phyloP scores from a whole-genome alignment of 2,113 vertebrate species.

The Tyto alba region DNA sequence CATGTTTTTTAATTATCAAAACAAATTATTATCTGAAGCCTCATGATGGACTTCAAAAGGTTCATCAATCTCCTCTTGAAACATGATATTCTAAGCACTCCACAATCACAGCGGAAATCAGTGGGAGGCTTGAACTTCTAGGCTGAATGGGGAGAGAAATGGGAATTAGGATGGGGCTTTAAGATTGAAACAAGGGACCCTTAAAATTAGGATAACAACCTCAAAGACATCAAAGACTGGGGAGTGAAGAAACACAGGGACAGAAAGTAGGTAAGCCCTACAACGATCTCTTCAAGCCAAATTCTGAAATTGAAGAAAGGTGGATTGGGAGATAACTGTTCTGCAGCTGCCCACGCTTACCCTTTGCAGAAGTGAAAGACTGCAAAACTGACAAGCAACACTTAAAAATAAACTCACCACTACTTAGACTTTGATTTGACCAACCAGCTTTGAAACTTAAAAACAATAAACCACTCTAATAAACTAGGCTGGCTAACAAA shows the following conservation, averaged over 20 bases:
- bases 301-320: not conserved
- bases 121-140: not conserved
- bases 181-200: not conserved
- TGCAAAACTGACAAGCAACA: not conserved
- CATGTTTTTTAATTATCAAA: not conserved
- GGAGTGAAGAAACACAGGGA: not conserved
- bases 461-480: not conserved
- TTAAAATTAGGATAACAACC: not conserved
- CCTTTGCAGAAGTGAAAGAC: not conserved
- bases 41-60: not conserved
- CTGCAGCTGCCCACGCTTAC: rapidly evolving
- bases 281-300: not conserved
- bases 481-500: not conserved
- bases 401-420: not conserved
- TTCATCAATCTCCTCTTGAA: not conserved
- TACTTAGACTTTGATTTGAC: not conserved
- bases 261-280: not conserved
- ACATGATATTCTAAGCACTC: not conserved
- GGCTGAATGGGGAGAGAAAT: not conserved
- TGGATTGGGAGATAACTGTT: not conserved
- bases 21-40: not conserved
- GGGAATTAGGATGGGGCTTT: not conserved
- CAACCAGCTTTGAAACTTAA: not conserved
- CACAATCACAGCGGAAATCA: not conserved
- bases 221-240: not conserved